phyloP scores from a whole-genome alignment of 2,113 vertebrate species.

The Charadrius vociferus region DNA sequence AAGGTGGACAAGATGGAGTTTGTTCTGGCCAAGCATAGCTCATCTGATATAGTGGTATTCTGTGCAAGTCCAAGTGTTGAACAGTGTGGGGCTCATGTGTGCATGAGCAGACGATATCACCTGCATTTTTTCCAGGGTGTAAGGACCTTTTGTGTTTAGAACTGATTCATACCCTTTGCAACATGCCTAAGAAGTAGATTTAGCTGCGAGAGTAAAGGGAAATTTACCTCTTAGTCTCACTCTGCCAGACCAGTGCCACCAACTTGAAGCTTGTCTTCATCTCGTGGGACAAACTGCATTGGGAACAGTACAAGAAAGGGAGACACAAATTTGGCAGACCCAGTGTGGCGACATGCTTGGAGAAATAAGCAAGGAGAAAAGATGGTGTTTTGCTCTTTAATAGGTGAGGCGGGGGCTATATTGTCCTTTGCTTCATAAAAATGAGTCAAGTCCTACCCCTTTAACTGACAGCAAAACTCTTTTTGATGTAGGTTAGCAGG shows the following conservation, averaged over 20 bases:
- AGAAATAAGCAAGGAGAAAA: not conserved
- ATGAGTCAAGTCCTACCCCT: not conserved
- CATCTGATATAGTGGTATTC: not conserved
- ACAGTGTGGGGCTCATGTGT: rapidly evolving
- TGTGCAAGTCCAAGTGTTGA: not conserved
- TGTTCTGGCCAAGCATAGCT: not conserved
- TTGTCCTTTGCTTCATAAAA: not conserved
- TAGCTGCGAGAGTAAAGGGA: not conserved
- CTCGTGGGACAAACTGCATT: not conserved
- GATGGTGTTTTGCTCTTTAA: not conserved
- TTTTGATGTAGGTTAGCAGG: not conserved
- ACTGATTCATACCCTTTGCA: not conserved
- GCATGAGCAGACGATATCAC: rapidly evolving
- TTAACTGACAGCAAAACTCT: not conserved
- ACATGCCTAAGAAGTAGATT: not conserved
- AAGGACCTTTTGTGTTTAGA: not conserved
- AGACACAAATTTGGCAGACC: not conserved
- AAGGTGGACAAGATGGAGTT: not conserved
- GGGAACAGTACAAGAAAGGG: not conserved
- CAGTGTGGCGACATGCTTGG: rapidly evolving
- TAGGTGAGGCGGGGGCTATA: not conserved
- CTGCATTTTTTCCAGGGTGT: not conserved
- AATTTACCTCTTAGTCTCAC: not conserved
- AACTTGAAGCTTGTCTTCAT: not conserved
- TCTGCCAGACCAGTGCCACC: not conserved